Evolutionary conservation across 2,797 vertebrate genomes (phyloP).

Genomic region (Pristis pectinata): DNA sequence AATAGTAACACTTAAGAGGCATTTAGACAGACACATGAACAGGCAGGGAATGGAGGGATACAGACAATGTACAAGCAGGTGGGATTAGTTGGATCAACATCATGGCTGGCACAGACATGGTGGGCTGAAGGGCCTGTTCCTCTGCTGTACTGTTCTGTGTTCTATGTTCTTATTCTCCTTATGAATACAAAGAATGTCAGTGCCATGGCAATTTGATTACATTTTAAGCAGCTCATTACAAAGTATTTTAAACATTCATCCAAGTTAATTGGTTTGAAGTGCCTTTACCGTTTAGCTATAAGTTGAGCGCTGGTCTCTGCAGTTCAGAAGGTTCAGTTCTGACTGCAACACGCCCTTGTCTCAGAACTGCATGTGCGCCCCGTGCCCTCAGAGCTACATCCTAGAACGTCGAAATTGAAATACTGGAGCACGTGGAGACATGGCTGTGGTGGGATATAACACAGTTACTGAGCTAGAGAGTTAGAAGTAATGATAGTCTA

Average conservation of each 20-base stretch:
- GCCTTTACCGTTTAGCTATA: background rate
- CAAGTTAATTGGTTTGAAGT: background rate
- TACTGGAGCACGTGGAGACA: background rate
- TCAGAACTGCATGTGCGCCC: background rate
- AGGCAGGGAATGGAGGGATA: too few relatives aligned
- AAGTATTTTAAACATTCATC: background rate
- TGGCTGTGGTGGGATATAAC: too few relatives aligned
- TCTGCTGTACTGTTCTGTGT: too few relatives aligned
- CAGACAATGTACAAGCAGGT: too few relatives aligned
- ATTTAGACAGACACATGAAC: too few relatives aligned
- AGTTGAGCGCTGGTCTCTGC: background rate
- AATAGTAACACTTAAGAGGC: too few relatives aligned
- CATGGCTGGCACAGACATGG: too few relatives aligned
- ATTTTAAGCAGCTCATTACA: background rate
- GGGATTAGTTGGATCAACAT: too few relatives aligned
- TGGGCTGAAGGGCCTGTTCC: too few relatives aligned
- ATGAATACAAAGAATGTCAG: background rate
- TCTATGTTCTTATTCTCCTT: background rate
- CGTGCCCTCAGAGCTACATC: background rate
- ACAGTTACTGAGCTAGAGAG: too few relatives aligned
- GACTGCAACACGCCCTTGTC: background rate
- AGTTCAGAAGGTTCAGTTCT: background rate
- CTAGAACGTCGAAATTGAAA: background rate
- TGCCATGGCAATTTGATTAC: background rate
- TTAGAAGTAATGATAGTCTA: too few relatives aligned